Evolutionary conservation across 23 tunicate species (phyloP).

Genomic region (Ascidia mentula): DNA sequence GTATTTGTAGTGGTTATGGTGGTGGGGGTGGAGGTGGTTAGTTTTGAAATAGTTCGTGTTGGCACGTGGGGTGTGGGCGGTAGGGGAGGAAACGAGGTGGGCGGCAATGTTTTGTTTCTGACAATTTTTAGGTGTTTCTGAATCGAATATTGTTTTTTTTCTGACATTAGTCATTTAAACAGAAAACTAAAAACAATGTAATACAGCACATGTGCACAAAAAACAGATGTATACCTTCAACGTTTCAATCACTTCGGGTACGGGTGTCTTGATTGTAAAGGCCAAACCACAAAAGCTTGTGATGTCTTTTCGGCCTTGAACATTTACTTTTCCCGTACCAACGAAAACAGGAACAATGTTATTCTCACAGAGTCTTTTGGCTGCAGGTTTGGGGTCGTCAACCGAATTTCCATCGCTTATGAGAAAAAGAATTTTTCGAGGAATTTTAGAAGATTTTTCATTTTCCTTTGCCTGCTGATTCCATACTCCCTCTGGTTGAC

Average conservation of each 20-base stretch:
- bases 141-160: background rate
- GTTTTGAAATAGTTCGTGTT: constrained; percentile 36
- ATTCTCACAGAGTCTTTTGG: constrained; percentile 72
- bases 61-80: constrained; percentile 49
- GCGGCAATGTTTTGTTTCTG: constrained; percentile 33
- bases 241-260: constrained; percentile 37
- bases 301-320: constrained; percentile 29
- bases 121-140: background rate
- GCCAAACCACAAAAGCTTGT: constrained; percentile 61
- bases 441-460: constrained; percentile 6
- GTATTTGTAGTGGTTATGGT: constrained; percentile 46
- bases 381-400: constrained; percentile 71
- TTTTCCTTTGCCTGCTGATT: background rate
- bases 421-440: constrained; percentile 56
- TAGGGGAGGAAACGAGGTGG: constrained; percentile 41
- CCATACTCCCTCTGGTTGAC: background rate
- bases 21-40: constrained; percentile 38
- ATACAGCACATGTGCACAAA: too few species aligned
- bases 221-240: constrained; percentile 55
- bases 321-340: constrained; percentile 44
- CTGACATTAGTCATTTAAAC: background rate
- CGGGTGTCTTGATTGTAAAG: constrained; percentile 40
- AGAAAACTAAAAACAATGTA: too few species aligned
- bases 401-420: constrained; percentile 73
- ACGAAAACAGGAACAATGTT: constrained; percentile 70